Conservation (phyloP, 2,888 invertebrate genomes). For the Drosophila kambysellisi region DNA sequence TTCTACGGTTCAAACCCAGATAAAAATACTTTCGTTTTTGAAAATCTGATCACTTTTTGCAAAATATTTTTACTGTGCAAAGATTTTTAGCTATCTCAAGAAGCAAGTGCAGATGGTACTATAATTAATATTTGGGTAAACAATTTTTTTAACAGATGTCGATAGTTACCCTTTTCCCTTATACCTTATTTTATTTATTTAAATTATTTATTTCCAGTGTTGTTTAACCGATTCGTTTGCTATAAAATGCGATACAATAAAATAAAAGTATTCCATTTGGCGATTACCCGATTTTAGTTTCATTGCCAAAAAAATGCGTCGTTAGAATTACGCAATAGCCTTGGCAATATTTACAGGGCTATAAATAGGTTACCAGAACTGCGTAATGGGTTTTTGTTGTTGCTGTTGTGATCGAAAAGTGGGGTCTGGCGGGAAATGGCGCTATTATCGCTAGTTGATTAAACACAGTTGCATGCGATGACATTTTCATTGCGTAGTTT, state of each 20-base stretch:
- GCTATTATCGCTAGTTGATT: slow-evolving; percentile 41
- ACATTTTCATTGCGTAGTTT: slow-evolving; percentile 61
- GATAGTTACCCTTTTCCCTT: neutral
- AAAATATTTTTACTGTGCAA: neutral
- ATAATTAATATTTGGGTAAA: neutral
- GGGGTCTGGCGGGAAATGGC: slow-evolving; percentile 15
- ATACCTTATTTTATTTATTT: neutral
- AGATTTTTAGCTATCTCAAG: neutral
- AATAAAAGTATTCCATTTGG: slow-evolving; percentile 12
- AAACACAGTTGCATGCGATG: slow-evolving; percentile 31
- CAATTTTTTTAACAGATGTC: neutral
- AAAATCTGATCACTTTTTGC: neutral
- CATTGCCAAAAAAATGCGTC: slow-evolving; percentile 32
- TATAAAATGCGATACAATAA: slow-evolving; percentile 16
- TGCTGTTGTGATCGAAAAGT: slow-evolving; percentile 14
- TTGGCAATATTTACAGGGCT: slow-evolving; percentile 19
- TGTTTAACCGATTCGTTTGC: slow-evolving; percentile 5
- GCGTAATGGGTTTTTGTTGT: slow-evolving; percentile 48
- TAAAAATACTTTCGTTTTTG: neutral
- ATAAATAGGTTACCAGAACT: slow-evolving; percentile 46
- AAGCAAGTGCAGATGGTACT: neutral
- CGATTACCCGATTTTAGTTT: slow-evolving; percentile 31
- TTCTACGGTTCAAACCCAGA: neutral
- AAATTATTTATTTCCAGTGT: neutral
- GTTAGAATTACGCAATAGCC: slow-evolving; percentile 61